Base-by-base conservation (phyloP, 1,140 invertebrate species). In the Ostrea denselamellosa region DNA sequence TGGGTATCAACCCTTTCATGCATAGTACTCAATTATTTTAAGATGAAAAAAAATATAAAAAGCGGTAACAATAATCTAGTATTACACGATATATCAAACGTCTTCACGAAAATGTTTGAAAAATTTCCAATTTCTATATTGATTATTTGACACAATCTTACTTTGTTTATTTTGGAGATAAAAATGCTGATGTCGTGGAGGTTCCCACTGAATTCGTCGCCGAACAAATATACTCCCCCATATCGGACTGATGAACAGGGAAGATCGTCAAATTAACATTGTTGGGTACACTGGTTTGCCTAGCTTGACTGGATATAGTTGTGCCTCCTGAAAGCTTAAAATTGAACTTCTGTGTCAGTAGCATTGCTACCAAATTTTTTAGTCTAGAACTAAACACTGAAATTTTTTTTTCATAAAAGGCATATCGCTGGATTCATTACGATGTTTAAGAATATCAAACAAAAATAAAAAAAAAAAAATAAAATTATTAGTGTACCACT, bases 221-320 rank as follows among this genome's bases (percentile, higher is more conserved):
- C 68, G 28, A 5, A 77, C 68, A 77, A 77, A 77, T 77, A 77
- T 77, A 77, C 25, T 77, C 68, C 68, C 68, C 68, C 25, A 77
- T 28, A 34, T 77, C 68, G 25, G 25, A 14, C 25, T 77, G 68
- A 25, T 77, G 68, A 0, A 34, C 68, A 2, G 68, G 68, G 68
- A 77, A 77, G 5, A 77, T 77, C 0, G 68, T 77, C 25, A 77
- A 8, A 28, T 77, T 77, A 17, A 77, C 25, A 9, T 77, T 77
- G 68, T 77, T 34, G 0, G 68, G 68, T 8, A 25, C 25, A 77
- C 22, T 77, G 0, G 25, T 10, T 12, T 28, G 2, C 10, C 12
- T 22, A 5, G 28, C 68, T 5, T 34, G 25, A 34, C 8, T 77
- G 10, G 68, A 77, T 12, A 77, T 9, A 8, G 22, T 34, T 34